phyloP scores from a whole-genome alignment of 2,888 invertebrate species.

The Oscheius sp. region DNA sequence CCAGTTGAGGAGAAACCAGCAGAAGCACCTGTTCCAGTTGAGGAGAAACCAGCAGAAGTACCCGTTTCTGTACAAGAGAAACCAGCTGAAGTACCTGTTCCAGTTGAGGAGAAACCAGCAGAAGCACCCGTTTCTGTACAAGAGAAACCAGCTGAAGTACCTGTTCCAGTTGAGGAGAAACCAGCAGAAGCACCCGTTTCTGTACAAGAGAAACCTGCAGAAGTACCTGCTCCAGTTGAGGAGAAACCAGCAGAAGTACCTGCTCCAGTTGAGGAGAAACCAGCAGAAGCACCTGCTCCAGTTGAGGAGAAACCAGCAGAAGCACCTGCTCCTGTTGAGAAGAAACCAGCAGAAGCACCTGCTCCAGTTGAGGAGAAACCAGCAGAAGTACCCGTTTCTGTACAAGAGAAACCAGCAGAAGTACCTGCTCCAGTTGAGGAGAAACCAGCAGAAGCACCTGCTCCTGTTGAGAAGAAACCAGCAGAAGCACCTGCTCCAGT shows the following conservation, averaged over 20 bases:
- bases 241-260: neutral
- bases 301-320: neutral
- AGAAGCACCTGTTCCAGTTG: neutral
- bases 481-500: neutral
- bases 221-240: neutral
- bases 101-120: neutral
- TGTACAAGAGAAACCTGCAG: neutral
- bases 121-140: neutral
- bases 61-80: neutral
- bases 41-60: neutral
- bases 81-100: neutral
- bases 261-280: neutral
- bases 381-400: neutral
- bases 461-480: neutral
- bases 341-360: neutral
- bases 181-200: neutral
- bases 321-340: neutral
- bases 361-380: neutral
- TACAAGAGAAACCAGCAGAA: neutral
- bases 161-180: neutral
- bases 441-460: neutral
- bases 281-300: neutral
- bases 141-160: neutral
- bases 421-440: neutral
- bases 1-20: constrained; percentile 1